Evolutionary conservation across 2,888 invertebrate genomes (phyloP), one percentile per base, ranked within the genome.

Genomic region (Mythimna ferrago): DNA sequence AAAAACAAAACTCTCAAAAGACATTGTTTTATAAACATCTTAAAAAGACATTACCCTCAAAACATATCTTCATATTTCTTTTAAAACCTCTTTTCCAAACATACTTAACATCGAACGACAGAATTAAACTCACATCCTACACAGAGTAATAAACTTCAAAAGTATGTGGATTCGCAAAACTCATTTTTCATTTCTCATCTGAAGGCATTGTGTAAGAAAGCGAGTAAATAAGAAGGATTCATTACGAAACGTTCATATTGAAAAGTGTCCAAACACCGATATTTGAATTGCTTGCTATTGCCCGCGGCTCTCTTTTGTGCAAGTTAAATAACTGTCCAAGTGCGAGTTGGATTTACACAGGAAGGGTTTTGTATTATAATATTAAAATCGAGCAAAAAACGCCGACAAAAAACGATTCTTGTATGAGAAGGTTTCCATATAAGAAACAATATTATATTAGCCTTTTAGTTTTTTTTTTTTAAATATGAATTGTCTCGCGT

Each of bases 221-320:
- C 63, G 66, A 73, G 70, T 38, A 78, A 85, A 82, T 79, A 81
- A 71, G 78, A 56, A 76, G 70, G 71, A 81, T 80, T 81, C 73
- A 84, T 82, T 81, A 78, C 63, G 10, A 60, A 66, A 57, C 54
- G 57, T 54, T 72, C 70, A 83, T 87, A 88, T 87, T 88, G 86
- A 86, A 88, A 87, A 87, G 78, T 82, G 83, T 80, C 72, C 82
- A 82, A 85, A 88, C 75, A 81, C 11, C 4, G 38, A 51, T 71
- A 21, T 85, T 68, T 78, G 65, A 75, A 70, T 74, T 58, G 21
- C 60, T 60, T 6, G 60, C 38, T 41, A 21, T 11, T 14, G 21
- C 7, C 14, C 1, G 14, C 21, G 21, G 21, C 2, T 48, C 21
- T 61, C 7, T 14, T 14, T 19, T 35, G 58, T 38, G 60, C 5